A percentile compares a stretch with the other conserved stretches of the same genome.
These are phyloP conservation scores for Drosophila anomalata DNA, from an alignment of 2,888 invertebrate genomes.

Conservation along the genomic window DNA sequence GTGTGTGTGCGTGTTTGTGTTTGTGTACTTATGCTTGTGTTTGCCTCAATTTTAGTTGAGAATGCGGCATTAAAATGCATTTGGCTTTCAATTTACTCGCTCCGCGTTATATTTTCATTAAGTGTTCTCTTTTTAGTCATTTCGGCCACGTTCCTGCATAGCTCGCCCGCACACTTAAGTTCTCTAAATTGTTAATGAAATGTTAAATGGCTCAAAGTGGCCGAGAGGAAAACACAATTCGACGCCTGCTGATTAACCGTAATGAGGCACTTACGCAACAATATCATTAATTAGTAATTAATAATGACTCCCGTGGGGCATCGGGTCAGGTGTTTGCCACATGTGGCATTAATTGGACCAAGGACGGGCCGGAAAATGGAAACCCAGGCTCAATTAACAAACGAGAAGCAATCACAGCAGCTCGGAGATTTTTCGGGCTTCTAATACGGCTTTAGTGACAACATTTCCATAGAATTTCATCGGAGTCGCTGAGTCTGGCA, in stretches of 20 bases:
- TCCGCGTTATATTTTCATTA: conserved; percentile 74
- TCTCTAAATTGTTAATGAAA: conserved; percentile 62
- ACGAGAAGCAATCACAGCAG: conserved; percentile 29
- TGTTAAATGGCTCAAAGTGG: conserved; percentile 42
- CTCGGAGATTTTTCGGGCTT: neutral
- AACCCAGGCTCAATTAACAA: conserved; percentile 23
- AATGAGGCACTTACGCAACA: conserved; percentile 49
- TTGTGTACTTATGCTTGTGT: conserved; percentile 37
- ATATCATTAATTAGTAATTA: conserved; percentile 72
- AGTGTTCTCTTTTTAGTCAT: conserved; percentile 61
- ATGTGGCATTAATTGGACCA: conserved; percentile 60
- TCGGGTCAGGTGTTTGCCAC: conserved; percentile 57
- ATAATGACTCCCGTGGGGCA: conserved; percentile 45
- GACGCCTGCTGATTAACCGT: conserved; percentile 43
- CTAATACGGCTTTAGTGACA: neutral
- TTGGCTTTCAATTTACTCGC: conserved; percentile 73
- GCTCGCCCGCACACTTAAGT: conserved; percentile 30
- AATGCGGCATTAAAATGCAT: conserved; percentile 79
- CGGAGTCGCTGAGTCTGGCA: neutral
- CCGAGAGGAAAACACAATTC: conserved; percentile 32
- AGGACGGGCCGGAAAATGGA: conserved; percentile 1
- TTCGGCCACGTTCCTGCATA: conserved; percentile 49
- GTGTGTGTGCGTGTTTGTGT: conserved; percentile 18
- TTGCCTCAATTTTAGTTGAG: conserved; percentile 59
- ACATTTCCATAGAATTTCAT: neutral